Evolutionary conservation across 1,140 invertebrate species (phyloP).

Genomic region (Calephelis nemesis): DNA sequence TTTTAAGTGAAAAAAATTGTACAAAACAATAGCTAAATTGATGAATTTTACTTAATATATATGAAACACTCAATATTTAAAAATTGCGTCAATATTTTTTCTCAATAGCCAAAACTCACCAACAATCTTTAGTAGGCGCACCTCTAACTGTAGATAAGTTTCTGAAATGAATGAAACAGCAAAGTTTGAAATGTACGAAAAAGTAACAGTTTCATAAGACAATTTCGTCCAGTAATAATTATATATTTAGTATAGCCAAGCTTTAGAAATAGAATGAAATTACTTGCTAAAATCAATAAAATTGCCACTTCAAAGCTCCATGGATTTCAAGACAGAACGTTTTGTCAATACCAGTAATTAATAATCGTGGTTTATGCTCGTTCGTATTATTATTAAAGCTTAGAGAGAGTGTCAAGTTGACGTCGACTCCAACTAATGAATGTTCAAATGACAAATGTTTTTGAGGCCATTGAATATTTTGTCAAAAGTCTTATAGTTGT

Average conservation of each 20-base stretch:
- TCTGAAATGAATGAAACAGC: too few relatives aligned
- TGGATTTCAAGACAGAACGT: constrained; percentile 50
- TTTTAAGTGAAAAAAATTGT: too few relatives aligned
- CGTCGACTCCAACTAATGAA: constrained; percentile 73
- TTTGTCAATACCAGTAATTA: constrained; percentile 75
- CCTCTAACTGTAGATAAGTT: too few relatives aligned
- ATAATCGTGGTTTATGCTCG: constrained; percentile 54
- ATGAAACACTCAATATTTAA: too few relatives aligned
- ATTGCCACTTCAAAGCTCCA: constrained; percentile 52
- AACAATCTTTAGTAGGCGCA: too few relatives aligned
- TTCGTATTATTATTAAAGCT: constrained; percentile 74
- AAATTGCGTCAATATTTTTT: too few relatives aligned
- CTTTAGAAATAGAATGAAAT: constrained; percentile 33
- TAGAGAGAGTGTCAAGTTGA: constrained; percentile 68
- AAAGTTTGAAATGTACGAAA: too few relatives aligned
- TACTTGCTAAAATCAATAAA: constrained; percentile 50
- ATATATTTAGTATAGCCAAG: constrained; percentile 5
- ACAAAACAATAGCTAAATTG: too few relatives aligned
- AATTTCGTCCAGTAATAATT: too few relatives aligned
- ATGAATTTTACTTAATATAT: too few relatives aligned
- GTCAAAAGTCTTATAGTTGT: constrained; percentile 36
- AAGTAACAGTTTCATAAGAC: too few relatives aligned
- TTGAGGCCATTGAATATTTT: constrained; percentile 51
- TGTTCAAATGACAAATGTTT: constrained; percentile 68
- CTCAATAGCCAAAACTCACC: too few relatives aligned